Evolutionary conservation across 2,113 vertebrate genomes (phyloP), one percentile per base, ranked within the genome.

Genomic region (Ptyas mucosa): DNA sequence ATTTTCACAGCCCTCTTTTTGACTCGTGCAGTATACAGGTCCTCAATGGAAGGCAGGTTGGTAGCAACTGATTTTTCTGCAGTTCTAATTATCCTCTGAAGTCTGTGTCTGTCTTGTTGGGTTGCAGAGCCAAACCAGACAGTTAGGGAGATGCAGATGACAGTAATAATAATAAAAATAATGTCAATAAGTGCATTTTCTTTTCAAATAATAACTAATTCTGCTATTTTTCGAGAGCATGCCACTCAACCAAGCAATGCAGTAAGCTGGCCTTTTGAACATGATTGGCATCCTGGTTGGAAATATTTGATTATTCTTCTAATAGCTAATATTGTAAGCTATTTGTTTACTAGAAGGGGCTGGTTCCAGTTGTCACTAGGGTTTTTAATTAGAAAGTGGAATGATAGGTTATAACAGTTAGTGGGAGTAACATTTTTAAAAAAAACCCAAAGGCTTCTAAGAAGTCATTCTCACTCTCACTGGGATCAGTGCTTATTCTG

Each of bases 301-400:
- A 75, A 90, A 43, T 29, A 51, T 26, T 94, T 94, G 23, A n/a
- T 93, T 86, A 64, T 34, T 55, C 26, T 14, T 61, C 23, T 53
- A 61, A 64, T 92, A n/a, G 91, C 93, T 94, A 89, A 85, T 89
- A 93, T 87, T 93, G 49, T 34, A 90, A 95, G 92, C 89, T 93
- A 93, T 89, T 92, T 90, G 85, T 94, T 95, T 91, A 87, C 90
- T 75, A 81, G 26, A 87, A 53, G 51, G 51, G 1, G 49, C 49
- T 87, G 49, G 9, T n/a, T 53, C 49, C 86, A 52, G 26, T 87
- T 87, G 86, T 52, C 86, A 87, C 51, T 53, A 18, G 86, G 29
- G 75, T 21, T 81, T 81, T 81, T 81, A 81, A 81, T 81, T 81
- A 81, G 34, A 81, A 81, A 81, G 75, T 81, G 34, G 75, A 43